Percentiles rank a stretch among this genome's conserved stretches.
phyloP scores from a whole-genome alignment of 2,888 invertebrate genomes.

The Dolomedes plantarius region DNA sequence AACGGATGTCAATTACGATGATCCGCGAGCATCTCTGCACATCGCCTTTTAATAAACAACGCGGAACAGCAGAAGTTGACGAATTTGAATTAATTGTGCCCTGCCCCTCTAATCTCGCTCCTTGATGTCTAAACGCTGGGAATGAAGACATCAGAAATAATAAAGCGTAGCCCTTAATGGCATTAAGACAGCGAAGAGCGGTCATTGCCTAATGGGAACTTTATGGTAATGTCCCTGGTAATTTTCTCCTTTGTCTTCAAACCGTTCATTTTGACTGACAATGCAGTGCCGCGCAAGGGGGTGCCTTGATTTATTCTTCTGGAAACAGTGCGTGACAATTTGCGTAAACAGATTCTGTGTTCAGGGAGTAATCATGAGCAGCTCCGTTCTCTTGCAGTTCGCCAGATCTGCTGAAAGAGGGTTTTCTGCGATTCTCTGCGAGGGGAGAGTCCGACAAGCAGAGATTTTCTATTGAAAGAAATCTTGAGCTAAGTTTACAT shows the following conservation, averaged over 20 bases:
- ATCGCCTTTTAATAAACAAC: background rate
- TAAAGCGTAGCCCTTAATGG: slow-evolving; percentile 48
- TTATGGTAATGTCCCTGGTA: slow-evolving; percentile 64
- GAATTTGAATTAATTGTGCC: slow-evolving; percentile 35
- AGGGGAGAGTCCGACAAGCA: no score
- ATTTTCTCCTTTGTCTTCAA: slow-evolving; percentile 55
- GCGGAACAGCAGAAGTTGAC: slow-evolving; percentile 29
- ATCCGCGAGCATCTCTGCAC: background rate
- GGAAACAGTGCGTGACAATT: slow-evolving; percentile 51
- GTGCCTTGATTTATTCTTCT: slow-evolving; percentile 39
- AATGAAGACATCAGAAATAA: slow-evolving; percentile 69
- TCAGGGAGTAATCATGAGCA: slow-evolving; percentile 35
- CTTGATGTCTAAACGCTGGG: slow-evolving; percentile 27
- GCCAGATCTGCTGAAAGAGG: background rate
- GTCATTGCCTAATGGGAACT: slow-evolving; percentile 65
- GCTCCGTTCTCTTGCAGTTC: background rate
- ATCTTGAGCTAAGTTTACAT: no score
- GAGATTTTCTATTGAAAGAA: no score
- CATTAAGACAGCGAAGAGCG: slow-evolving; percentile 44
- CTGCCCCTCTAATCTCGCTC: slow-evolving; percentile 36
- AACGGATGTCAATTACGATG: slow-evolving; percentile 20
- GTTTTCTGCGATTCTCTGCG: background rate
- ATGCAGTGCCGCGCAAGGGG: background rate
- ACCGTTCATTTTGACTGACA: slow-evolving; percentile 45
- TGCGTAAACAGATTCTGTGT: slow-evolving; percentile 55